These are phyloP conservation scores for Monochamus alternatus DNA, from an alignment of 2,888 invertebrate genomes.

Conservation along the genomic window DNA sequence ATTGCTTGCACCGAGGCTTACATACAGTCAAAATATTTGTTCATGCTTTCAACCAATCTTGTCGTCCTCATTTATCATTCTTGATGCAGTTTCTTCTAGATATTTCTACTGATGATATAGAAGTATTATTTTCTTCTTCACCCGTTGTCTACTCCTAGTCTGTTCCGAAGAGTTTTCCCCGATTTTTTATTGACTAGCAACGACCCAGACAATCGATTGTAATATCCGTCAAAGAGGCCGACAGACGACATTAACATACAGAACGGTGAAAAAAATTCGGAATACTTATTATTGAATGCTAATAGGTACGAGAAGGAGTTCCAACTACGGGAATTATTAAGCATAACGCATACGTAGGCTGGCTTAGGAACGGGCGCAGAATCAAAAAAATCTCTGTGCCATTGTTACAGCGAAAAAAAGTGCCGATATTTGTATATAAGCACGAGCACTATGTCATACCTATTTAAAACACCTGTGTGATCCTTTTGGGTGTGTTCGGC, in stretches of 20 bases:
- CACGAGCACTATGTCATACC: conserved; percentile 52
- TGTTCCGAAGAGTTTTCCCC: not conserved
- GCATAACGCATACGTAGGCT: conserved; percentile 55
- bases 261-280: conserved; percentile 52
- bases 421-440: conserved; percentile 57
- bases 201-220: conserved; percentile 18
- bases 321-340: conserved; percentile 56
- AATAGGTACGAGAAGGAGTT: conserved; percentile 61
- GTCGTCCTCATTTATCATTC: no score
- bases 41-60: no score
- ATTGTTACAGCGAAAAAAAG: conserved; percentile 61
- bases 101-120: not conserved
- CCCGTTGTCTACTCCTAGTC: not conserved
- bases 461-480: conserved; percentile 61
- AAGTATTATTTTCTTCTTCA: not conserved
- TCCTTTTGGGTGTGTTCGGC: conserved; percentile 50
- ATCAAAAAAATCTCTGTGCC: conserved; percentile 56
- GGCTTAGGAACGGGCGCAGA: conserved; percentile 55
- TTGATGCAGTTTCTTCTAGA: no score
- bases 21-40: no score
- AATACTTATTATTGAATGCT: conserved; percentile 66
- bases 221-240: conserved; percentile 29
- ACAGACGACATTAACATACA: conserved; percentile 49
- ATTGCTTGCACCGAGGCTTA: no score
- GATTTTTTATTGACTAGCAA: not conserved